Evolutionary conservation across 2,113 vertebrate genomes (phyloP).

Genomic region (Charina bottae): DNA sequence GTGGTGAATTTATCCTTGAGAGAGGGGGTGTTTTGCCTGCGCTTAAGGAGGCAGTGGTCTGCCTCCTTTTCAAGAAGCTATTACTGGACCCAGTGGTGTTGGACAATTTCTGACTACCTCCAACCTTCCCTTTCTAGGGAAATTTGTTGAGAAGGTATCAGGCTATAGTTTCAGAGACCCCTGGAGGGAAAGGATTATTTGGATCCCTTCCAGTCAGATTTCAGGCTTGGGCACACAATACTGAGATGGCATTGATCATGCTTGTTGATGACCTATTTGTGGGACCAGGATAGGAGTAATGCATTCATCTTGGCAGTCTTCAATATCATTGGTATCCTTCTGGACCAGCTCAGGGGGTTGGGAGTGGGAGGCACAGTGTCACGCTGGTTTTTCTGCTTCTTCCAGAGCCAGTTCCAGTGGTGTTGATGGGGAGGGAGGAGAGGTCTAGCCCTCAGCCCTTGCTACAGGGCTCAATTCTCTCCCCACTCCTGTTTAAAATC

Average conservation of each 20-base stretch:
- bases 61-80: background rate
- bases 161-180: background rate
- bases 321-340: background rate
- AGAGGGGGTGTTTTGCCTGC: background rate
- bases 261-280: background rate
- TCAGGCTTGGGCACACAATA: background rate
- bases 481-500: background rate
- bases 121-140: background rate
- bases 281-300: background rate
- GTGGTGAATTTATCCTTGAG: background rate
- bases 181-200: background rate
- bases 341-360: background rate
- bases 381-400: background rate
- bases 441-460: background rate
- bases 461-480: background rate
- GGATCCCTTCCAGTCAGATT: background rate
- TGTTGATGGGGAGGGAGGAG: background rate
- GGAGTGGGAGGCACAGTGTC: background rate
- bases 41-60: background rate
- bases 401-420: background rate
- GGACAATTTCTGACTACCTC: background rate
- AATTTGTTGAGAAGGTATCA: background rate
- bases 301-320: background rate
- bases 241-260: background rate
- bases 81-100: background rate